A percentile compares a stretch with the other conserved stretches of the same genome.
phyloP scores from a whole-genome alignment of 1,140 invertebrate genomes.

The Cephus cinctus region DNA sequence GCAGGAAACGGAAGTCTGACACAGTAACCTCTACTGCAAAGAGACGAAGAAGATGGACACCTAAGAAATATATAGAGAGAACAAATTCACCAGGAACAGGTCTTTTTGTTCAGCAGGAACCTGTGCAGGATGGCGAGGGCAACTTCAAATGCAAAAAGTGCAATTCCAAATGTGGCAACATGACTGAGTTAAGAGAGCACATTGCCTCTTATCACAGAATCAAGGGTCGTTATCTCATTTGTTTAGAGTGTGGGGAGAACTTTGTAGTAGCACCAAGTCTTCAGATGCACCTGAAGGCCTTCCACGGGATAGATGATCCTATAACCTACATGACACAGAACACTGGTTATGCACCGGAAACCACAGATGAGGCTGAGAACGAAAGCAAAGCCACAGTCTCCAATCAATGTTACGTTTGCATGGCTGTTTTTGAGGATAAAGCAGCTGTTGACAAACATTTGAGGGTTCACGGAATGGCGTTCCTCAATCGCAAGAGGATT shows the following conservation, averaged over 20 bases:
- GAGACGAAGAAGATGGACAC: constrained; percentile 32
- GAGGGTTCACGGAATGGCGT: constrained; percentile 68
- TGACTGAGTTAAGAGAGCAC: constrained; percentile 55
- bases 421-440: constrained; percentile 59
- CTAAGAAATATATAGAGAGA: constrained; percentile 31
- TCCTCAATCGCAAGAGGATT: constrained; percentile 52
- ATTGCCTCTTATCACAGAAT: constrained; percentile 58
- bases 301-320: constrained; percentile 60
- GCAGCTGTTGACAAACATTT: constrained; percentile 61
- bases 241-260: constrained; percentile 68
- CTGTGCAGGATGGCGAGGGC: constrained; percentile 42
- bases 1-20: constrained; percentile 34
- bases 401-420: constrained; percentile 68
- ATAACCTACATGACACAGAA: constrained; percentile 60
- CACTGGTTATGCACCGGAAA: constrained; percentile 56
- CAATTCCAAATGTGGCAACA: constrained; percentile 42
- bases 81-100: constrained; percentile 21
- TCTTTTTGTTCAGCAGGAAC: constrained; percentile 38
- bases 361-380: constrained; percentile 44
- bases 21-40: constrained; percentile 15
- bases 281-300: constrained; percentile 63
- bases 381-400: constrained; percentile 51
- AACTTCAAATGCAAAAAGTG: constrained; percentile 59
- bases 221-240: constrained; percentile 61
- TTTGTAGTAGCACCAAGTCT: constrained; percentile 66